phyloP scores from a whole-genome alignment of 92 coral and sea anemone species.

The Pocillopora grandis region DNA sequence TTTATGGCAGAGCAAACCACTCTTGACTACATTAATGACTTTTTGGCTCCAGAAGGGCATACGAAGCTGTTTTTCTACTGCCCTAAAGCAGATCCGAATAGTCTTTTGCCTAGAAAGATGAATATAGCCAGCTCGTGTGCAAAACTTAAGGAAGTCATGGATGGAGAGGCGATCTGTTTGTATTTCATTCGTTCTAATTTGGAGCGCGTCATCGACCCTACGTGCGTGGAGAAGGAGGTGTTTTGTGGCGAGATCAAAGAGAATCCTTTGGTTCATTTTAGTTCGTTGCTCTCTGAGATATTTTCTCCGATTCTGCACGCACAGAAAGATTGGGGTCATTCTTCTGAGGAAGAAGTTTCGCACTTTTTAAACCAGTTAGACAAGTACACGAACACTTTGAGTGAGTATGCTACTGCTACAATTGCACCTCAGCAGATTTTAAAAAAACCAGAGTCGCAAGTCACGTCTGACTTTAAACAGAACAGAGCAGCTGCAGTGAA shows the following conservation, averaged over 20 bases:
- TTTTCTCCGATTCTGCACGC: slow-evolving; percentile 92
- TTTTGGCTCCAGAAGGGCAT: slow-evolving; percentile 97
- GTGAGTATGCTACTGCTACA: slow-evolving; percentile 89
- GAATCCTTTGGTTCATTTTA: slow-evolving; percentile 89
- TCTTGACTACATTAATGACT: slow-evolving; percentile 94
- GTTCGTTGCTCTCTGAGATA: slow-evolving; percentile 82
- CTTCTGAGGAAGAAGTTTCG: slow-evolving; percentile 74
- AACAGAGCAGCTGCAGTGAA: slow-evolving; percentile 98
- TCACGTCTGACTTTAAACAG: slow-evolving; percentile 95
- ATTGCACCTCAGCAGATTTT: slow-evolving; percentile 95
- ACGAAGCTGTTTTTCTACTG: slow-evolving; percentile 94
- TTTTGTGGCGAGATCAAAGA: slow-evolving; percentile 99
- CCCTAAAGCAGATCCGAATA: slow-evolving; percentile 89
- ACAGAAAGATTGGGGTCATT: slow-evolving; percentile 90
- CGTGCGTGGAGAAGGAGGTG: slow-evolving; percentile 97
- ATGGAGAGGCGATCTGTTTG: slow-evolving; percentile 95
- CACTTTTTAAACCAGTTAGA: slow-evolving; percentile 92
- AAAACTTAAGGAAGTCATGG: slow-evolving; percentile 95
- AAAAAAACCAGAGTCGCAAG: slow-evolving; percentile 91
- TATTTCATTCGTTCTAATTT: slow-evolving; percentile 96
- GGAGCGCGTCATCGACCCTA: slow-evolving; percentile 96
- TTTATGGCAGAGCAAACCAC: slow-evolving; percentile 99
- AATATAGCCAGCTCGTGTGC: slow-evolving; percentile 90
- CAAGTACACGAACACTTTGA: slow-evolving; percentile 84
- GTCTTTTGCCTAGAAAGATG: slow-evolving; percentile 82